Conservation (phyloP, 2,113 vertebrate species). For the Sprattus sprattus region DNA sequence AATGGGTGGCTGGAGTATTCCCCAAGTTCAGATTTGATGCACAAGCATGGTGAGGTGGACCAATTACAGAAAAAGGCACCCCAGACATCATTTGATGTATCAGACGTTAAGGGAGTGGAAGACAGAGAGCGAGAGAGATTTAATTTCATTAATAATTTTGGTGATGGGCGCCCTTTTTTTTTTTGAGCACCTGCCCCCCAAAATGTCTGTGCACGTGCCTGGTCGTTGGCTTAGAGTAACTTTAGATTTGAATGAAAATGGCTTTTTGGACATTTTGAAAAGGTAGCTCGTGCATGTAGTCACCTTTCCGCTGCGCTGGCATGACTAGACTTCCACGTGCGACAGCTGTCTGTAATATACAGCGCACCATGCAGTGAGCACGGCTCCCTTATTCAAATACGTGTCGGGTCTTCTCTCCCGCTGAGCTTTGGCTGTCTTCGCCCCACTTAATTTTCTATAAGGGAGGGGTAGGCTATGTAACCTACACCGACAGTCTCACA, state of each 20-base stretch:
- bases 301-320: neutral
- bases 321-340: slow-evolving; percentile 19
- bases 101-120: no score
- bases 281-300: neutral
- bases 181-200: no score
- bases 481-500: neutral
- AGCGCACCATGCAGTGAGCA: slow-evolving; percentile 23
- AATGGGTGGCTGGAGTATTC: no score
- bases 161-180: no score
- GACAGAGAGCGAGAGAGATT: no score
- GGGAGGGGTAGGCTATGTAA: neutral
- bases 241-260: neutral
- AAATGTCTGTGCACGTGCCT: no score
- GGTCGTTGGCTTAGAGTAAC: neutral
- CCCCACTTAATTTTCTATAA: neutral
- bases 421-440: slow-evolving; percentile 22
- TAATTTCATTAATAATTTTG: no score
- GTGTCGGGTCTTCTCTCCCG: slow-evolving; percentile 2
- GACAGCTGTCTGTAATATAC: slow-evolving; percentile 28
- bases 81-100: no score
- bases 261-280: neutral
- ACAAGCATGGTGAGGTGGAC: no score
- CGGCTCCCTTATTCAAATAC: neutral
- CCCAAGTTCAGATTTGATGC: no score
- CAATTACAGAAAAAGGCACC: no score